These are phyloP conservation scores for Perccottus glenii DNA, from an alignment of 2,113 vertebrate species.

Conservation along the genomic window DNA sequence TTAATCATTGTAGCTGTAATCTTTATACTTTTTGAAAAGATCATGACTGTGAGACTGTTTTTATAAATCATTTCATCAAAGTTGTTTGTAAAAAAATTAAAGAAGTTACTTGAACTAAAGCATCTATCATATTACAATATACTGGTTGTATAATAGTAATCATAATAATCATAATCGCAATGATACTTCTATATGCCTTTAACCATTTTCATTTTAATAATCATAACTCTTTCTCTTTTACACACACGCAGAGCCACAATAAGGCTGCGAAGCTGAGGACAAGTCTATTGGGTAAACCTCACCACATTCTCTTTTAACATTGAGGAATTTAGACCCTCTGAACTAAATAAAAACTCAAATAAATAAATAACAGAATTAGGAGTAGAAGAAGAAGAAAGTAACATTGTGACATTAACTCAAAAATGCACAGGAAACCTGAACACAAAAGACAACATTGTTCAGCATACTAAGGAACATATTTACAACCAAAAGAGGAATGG, in stretches of 20 bases:
- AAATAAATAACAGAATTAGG: slow-evolving; percentile 26
- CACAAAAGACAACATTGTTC: slow-evolving; percentile 68
- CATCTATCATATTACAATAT: slow-evolving; percentile 88
- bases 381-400: slow-evolving; percentile 52
- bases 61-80: slow-evolving; percentile 88
- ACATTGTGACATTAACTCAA: slow-evolving; percentile 67
- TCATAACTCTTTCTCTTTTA: slow-evolving; percentile 65
- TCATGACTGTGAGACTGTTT: slow-evolving; percentile 82
- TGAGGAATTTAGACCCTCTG: slow-evolving; percentile 72
- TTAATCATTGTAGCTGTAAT: slow-evolving; percentile 82
- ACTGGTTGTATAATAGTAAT: slow-evolving; percentile 84
- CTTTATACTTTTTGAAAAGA: slow-evolving; percentile 82
- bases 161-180: slow-evolving; percentile 81
- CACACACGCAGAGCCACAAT: slow-evolving; percentile 62
- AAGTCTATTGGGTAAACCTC: slow-evolving; percentile 72
- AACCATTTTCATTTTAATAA: slow-evolving; percentile 72
- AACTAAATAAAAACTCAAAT: slow-evolving; percentile 46
- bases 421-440: slow-evolving; percentile 64
- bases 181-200: slow-evolving; percentile 83
- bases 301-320: slow-evolving; percentile 71
- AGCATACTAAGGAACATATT: slow-evolving; percentile 77
- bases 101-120: slow-evolving; percentile 86
- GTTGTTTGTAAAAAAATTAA: slow-evolving; percentile 87
- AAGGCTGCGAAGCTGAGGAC: slow-evolving; percentile 73
- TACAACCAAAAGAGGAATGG: slow-evolving; percentile 80